phyloP scores from a whole-genome alignment of 2,888 invertebrate species.

The Sinohyriopsis cumingii region DNA sequence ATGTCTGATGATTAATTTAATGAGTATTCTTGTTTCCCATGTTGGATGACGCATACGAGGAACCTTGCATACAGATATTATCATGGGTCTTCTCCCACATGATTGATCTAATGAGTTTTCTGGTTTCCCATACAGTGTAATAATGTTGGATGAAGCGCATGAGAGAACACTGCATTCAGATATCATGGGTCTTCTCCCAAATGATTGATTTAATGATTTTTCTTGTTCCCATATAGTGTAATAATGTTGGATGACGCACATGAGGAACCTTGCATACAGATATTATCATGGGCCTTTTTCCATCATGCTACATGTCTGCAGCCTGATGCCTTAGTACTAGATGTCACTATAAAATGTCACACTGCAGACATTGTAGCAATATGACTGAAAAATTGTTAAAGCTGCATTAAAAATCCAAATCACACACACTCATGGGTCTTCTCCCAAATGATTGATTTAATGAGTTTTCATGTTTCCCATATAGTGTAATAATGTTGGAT shows the following conservation, averaged over 20 bases:
- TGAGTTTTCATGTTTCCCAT: no score
- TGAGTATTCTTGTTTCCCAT: slow-evolving; percentile 71
- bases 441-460: slow-evolving; percentile 78
- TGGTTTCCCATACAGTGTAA: slow-evolving; percentile 74
- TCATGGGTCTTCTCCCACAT: slow-evolving; percentile 67
- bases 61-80: slow-evolving; percentile 91
- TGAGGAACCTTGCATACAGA: slow-evolving; percentile 94
- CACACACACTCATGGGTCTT: slow-evolving; percentile 94
- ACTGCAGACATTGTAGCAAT: slow-evolving; percentile 91
- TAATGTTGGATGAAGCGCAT: slow-evolving; percentile 96
- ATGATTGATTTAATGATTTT: slow-evolving; percentile 66
- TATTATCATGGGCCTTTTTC: slow-evolving; percentile 76
- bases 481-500: slow-evolving; percentile 86
- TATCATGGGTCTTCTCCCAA: slow-evolving; percentile 93
- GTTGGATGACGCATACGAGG: slow-evolving; percentile 97
- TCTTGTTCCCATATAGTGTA: slow-evolving; percentile 71
- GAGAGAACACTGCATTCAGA: slow-evolving; percentile 95
- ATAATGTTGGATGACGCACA: slow-evolving; percentile 96
- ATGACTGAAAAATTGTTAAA: no score
- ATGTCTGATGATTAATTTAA: no score
- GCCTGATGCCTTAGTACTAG: no score
- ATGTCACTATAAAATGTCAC: no score
- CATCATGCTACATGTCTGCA: no score
- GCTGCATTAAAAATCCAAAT: no score
- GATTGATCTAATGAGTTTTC: no score